These are phyloP conservation scores for Leucoma salicis DNA, from an alignment of 2,888 invertebrate species.

Conservation along the genomic window DNA sequence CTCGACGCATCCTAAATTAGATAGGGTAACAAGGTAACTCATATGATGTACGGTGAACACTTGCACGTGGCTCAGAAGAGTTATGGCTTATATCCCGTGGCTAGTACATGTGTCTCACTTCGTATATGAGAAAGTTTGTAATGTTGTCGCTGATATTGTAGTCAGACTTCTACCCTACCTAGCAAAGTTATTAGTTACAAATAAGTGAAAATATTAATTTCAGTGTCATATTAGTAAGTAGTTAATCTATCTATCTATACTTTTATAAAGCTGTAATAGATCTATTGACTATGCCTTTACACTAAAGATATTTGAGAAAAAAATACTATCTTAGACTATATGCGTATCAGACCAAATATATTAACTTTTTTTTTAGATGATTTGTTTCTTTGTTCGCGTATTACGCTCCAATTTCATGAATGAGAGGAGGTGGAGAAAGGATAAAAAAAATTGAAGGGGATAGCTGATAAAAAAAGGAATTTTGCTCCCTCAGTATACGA, in stretches of 20 bases:
- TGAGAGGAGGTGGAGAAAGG: too few relatives aligned
- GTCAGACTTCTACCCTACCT: not conserved
- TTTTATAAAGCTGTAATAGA: too few relatives aligned
- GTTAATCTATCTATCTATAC: not conserved
- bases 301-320: too few relatives aligned
- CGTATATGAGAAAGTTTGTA: constrained; percentile 31
- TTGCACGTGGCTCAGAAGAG: constrained; percentile 31
- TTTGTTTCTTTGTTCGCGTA: too few relatives aligned
- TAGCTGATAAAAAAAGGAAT: too few relatives aligned
- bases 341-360: too few relatives aligned
- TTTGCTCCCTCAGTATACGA: too few relatives aligned
- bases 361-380: too few relatives aligned
- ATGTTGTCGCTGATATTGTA: constrained; percentile 13
- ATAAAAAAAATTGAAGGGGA: too few relatives aligned
- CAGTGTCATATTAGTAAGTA: not conserved
- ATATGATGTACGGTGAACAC: constrained; percentile 16
- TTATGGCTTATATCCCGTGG: constrained; percentile 33
- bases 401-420: too few relatives aligned
- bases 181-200: not conserved
- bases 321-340: too few relatives aligned
- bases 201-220: not conserved
- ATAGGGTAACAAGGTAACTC: constrained; percentile 18
- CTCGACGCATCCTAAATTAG: constrained; percentile 29
- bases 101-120: constrained; percentile 25
- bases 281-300: too few relatives aligned